These are phyloP conservation scores for Caloenas nicobarica DNA, from an alignment of 2,113 vertebrate genomes.

Conservation along the genomic window DNA sequence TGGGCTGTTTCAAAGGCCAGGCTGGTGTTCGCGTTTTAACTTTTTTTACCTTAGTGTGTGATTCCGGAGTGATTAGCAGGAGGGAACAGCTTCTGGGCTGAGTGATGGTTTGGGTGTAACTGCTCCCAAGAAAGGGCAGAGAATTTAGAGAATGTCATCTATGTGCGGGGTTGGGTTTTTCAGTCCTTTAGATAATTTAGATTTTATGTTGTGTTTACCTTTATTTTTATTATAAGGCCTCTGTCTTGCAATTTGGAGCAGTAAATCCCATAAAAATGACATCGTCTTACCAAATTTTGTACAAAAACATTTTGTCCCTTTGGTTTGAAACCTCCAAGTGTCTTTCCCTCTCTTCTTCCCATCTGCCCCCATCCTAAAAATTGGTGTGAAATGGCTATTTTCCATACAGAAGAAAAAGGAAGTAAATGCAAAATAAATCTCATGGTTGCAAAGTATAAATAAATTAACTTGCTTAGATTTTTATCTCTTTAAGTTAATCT, in stretches of 20 bases:
- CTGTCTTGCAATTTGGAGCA: neutral
- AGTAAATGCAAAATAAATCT: neutral
- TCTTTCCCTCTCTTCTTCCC: neutral
- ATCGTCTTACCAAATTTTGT: neutral
- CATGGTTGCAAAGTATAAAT: neutral
- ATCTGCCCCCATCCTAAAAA: neutral
- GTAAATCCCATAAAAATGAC: neutral
- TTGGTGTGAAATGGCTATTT: neutral
- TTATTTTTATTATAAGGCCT: conserved; percentile 9
- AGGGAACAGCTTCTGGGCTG: conserved; percentile 30
- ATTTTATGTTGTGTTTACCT: conserved; percentile 32
- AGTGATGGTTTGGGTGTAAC: conserved; percentile 59
- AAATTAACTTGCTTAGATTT: neutral
- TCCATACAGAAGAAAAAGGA: neutral
- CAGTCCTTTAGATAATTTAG: neutral
- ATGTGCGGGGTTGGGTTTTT: conserved; percentile 49
- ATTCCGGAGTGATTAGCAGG: conserved; percentile 1
- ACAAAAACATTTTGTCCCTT: neutral
- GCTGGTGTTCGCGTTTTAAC: neutral
- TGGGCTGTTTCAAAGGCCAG: neutral
- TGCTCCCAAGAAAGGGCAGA: conserved; percentile 55
- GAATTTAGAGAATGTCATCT: conserved; percentile 52
- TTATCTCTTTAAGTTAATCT: neutral
- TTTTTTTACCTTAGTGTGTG: neutral
- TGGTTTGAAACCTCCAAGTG: neutral